Evolutionary conservation across 2,797 vertebrate species (phyloP), one percentile per base, ranked within the genome.

Genomic region (Poecilia gillii): DNA sequence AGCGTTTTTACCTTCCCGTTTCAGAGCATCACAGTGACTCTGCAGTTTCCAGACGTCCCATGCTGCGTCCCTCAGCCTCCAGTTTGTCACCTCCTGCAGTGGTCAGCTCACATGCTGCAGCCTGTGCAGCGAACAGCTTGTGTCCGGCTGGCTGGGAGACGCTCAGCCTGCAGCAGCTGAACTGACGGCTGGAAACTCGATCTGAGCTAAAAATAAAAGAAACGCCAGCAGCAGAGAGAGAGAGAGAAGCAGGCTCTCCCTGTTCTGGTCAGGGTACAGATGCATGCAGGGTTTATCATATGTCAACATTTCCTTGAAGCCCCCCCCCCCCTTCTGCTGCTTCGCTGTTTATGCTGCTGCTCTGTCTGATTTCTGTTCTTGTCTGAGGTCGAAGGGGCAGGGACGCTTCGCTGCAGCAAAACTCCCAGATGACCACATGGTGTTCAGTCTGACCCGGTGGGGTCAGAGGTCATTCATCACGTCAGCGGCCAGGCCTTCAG

Each of bases 131-230:
- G 49, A 43, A 62, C 83, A 49, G 78, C 85, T 85, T 64, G 20
- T 73, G 84, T 86, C 68, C 71, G 53, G 74, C 78, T 84, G 72
- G 51, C 77, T 25, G 71, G 43, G 86, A 79, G 87, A 71, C 88
- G 87, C 90, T 88, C 84, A 75, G 87, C 89, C 79, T 82, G 78
- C 76, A 81, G 86, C 83, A 89, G 87, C 83, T 89, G 89, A 90
- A 81, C 84, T 88, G 64, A 72, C 72, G 82, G 87, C 87, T 93
- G 92, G 93, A 93, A 95, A 95, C 93, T 89, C 68, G 92, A 95
- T 93, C 91, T 46, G 89, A 51, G 87, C 95, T 96, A 96, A 96
- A 96, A 96, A 96, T 96, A 95, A 94, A 75, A 91, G 82, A 89
- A 85, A 88, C 87, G 87, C 81, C 88, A 85, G 72, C 87, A 88